These are phyloP conservation scores for Phylloscopus trochiloides DNA, from an alignment of 2,113 vertebrate species.

Conservation along the genomic window DNA sequence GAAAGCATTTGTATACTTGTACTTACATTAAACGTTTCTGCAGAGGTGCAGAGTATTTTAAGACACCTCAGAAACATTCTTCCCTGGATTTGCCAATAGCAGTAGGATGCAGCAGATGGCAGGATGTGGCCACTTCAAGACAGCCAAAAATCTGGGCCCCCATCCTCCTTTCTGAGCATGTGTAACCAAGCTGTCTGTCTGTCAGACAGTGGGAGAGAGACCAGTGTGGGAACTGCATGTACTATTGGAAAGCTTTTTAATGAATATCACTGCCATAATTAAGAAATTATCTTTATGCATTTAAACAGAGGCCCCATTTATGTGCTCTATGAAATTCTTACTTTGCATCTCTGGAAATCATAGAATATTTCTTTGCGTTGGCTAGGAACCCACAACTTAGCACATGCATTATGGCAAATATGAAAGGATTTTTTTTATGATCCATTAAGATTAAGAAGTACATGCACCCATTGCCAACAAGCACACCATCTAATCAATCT, in stretches of 20 bases:
- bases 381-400: constrained; percentile 45
- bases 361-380: constrained; percentile 48
- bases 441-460: constrained; percentile 56
- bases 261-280: constrained; percentile 49
- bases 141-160: constrained; percentile 61
- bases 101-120: constrained; percentile 60
- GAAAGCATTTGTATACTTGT: neutral
- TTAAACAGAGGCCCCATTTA: neutral
- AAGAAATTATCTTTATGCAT: constrained; percentile 37
- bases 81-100: constrained; percentile 10
- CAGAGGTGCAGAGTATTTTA: neutral
- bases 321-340: neutral
- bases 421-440: constrained; percentile 56
- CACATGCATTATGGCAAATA: constrained; percentile 27
- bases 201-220: constrained; percentile 57
- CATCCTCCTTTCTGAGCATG: constrained; percentile 62
- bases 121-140: constrained; percentile 69
- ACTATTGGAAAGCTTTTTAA: constrained; percentile 28
- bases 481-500: constrained; percentile 57
- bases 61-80: constrained; percentile 30
- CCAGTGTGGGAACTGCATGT: constrained; percentile 62
- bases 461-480: constrained; percentile 45
- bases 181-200: constrained; percentile 70
- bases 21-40: neutral
- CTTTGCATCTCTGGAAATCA: constrained; percentile 41